A percentile compares a stretch with the other conserved stretches of the same genome.
Conservation (phyloP, 2,797 vertebrate species). For the Acanthurus tractus region DNA sequence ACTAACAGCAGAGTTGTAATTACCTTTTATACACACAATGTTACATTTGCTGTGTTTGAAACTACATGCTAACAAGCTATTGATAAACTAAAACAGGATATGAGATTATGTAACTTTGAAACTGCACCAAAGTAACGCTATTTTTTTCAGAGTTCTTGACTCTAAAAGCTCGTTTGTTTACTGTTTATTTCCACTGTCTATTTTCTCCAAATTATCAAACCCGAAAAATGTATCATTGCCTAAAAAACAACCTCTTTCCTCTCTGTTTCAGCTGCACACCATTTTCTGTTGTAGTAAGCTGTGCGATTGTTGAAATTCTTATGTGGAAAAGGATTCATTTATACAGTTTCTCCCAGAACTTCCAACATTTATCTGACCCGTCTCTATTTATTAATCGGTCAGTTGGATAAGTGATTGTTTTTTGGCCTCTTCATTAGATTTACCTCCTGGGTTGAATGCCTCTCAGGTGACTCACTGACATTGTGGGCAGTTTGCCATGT, state of each 20-base stretch:
- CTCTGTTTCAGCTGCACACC: background rate
- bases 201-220: background rate
- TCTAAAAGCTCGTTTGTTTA: background rate
- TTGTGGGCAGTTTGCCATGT: conserved; percentile 44
- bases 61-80: too few relatives aligned
- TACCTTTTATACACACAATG: background rate
- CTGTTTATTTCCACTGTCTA: background rate
- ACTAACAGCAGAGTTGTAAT: background rate
- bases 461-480: conserved; percentile 27
- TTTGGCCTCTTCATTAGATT: conserved; percentile 14
- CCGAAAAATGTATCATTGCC: background rate
- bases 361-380: background rate
- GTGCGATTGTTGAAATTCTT: background rate
- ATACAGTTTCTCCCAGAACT: background rate
- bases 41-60: background rate
- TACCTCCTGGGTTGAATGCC: conserved; percentile 20
- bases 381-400: conserved; percentile 14
- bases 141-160: background rate
- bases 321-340: background rate
- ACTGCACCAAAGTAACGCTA: background rate
- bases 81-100: too few relatives aligned
- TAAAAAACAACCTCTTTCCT: background rate
- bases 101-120: too few relatives aligned
- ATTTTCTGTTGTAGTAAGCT: background rate
- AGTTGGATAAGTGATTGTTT: conserved; percentile 21